Evolutionary conservation across 2,888 invertebrate species (phyloP), one percentile per base, ranked within the genome.

Genomic region (Philaethria dido): DNA sequence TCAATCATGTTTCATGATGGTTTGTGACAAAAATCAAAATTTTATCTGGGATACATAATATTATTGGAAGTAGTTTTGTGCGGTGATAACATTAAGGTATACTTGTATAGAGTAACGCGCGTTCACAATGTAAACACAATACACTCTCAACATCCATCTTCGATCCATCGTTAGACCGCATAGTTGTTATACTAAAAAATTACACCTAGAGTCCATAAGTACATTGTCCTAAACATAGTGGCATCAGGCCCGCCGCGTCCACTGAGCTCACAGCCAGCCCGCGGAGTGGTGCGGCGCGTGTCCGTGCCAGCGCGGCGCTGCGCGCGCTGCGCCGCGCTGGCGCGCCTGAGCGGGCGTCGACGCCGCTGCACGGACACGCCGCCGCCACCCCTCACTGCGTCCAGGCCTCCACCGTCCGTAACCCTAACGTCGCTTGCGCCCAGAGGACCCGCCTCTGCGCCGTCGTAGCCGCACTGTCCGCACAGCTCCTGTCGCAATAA

Each of bases 251-350:
- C 33, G 18, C 13, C 33, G 3, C 52, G n/a, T 3, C 29, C 25
- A 8, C 13, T 39, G 39, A 39, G 33, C 60, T 33, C 62, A 94
- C 73, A 94, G 94, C 96, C 96, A 96, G 74, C 95, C 96, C 60
- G 95, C 93, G 71, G 95, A 94, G 79, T 94, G 94, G 77, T 89
- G 90, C 79, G 89, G 91, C 84, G 94, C 95, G 87, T 95, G 95
- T n/a, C n/a, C 95, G 94, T 74, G 95, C 94, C 77, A 94, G 86
- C 78, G 93, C 93, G 75, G 93, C 93, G 78, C 94, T 93, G 73
- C 95, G 94, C 68, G 94, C 94, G 86, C 88, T n/a, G n/a, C n/a
- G n/a, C n/a, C n/a, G 87, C 74, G 80, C 42, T 64, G 64, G 68
- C 54, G 64, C 73, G 71, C 61, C 66, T 29, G 45, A 67, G 47